Evolutionary conservation across 1,140 invertebrate species (phyloP).

Genomic region (Drosophila kepulauana): DNA sequence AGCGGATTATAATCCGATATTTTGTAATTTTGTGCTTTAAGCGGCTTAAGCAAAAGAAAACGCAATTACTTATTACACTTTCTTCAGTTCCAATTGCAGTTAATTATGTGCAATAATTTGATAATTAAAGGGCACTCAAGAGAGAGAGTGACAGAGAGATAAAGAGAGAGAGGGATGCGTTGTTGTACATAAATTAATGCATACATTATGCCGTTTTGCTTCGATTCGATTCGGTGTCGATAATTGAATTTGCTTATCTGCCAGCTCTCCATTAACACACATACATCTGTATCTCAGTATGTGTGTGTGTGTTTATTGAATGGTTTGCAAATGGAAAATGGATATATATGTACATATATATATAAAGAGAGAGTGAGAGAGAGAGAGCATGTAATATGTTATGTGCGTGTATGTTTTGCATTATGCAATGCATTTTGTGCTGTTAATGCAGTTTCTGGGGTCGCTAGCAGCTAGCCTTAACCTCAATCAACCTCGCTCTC

Average conservation of each 20-base stretch:
- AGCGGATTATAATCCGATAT: neutral
- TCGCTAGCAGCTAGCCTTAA: constrained; percentile 9
- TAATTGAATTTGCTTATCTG: constrained; percentile 51
- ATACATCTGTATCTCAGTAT: neutral
- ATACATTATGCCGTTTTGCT: constrained; percentile 18
- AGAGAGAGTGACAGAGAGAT: too few species aligned
- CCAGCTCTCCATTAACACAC: constrained; percentile 37
- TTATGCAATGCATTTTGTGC: constrained; percentile 49
- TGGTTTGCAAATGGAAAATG: constrained; percentile 23
- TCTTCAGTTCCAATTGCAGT: neutral
- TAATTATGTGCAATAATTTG: constrained; percentile 1
- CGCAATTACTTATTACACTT: neutral
- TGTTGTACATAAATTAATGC: constrained; percentile 30
- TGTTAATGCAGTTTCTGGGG: constrained; percentile 47
- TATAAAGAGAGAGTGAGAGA: too few species aligned
- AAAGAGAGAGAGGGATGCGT: neutral
- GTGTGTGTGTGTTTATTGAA: constrained; percentile 25
- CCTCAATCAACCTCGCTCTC: constrained; percentile 7
- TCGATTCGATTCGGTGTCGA: constrained; percentile 18
- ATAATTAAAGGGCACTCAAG: constrained; percentile 8
- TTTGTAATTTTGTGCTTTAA: neutral
- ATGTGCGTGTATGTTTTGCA: constrained; percentile 29
- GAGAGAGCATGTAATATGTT: constrained; percentile 3
- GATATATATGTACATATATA: neutral
- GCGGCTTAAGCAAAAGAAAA: neutral